A percentile compares a stretch with the other conserved stretches of the same genome.
These are phyloP conservation scores for Thalassaphorura encarpata DNA, from an alignment of 1,140 invertebrate species.

Conservation along the genomic window DNA sequence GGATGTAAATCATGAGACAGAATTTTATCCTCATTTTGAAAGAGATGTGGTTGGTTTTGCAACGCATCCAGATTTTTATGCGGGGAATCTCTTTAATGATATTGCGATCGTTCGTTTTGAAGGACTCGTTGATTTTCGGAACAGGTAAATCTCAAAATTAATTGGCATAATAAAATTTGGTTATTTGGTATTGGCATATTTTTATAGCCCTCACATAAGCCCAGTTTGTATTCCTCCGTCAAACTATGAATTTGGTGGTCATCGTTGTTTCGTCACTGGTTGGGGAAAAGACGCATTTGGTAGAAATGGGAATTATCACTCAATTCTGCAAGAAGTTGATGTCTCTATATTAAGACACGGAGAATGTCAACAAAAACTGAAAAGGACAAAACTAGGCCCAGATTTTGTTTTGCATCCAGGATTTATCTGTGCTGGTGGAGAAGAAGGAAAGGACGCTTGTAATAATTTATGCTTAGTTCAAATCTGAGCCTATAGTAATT, in stretches of 20 bases:
- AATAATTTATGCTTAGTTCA: conserved; percentile 28
- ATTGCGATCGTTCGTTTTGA: conserved; percentile 71
- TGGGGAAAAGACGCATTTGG: conserved; percentile 94
- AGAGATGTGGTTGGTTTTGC: conserved; percentile 64
- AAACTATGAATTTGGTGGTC: conserved; percentile 64
- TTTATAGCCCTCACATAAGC: conserved; percentile 73
- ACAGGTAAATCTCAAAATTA: conserved; percentile 36
- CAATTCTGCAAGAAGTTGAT: conserved; percentile 77
- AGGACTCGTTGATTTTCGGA: conserved; percentile 55
- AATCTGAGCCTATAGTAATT: conserved; percentile 35
- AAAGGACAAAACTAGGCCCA: conserved; percentile 67
- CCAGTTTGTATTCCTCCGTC: conserved; percentile 76
- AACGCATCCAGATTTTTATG: conserved; percentile 83
- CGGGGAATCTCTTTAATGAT: conserved; percentile 81
- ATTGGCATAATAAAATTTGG: background rate
- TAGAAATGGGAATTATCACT: conserved; percentile 76
- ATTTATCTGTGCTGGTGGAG: conserved; percentile 79
- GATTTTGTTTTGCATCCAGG: conserved; percentile 75
- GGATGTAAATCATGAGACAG: conserved; percentile 89
- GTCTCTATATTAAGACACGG: conserved; percentile 66
- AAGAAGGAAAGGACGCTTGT: conserved; percentile 44
- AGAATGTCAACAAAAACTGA: conserved; percentile 68
- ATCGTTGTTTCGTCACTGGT: conserved; percentile 80
- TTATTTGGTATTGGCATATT: conserved; percentile 43
- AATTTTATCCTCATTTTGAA: conserved; percentile 87